Percentiles rank a stretch among this genome's conserved stretches.
These are phyloP conservation scores for Colletes collaris DNA, from an alignment of 2,888 invertebrate species.

Conservation along the genomic window DNA sequence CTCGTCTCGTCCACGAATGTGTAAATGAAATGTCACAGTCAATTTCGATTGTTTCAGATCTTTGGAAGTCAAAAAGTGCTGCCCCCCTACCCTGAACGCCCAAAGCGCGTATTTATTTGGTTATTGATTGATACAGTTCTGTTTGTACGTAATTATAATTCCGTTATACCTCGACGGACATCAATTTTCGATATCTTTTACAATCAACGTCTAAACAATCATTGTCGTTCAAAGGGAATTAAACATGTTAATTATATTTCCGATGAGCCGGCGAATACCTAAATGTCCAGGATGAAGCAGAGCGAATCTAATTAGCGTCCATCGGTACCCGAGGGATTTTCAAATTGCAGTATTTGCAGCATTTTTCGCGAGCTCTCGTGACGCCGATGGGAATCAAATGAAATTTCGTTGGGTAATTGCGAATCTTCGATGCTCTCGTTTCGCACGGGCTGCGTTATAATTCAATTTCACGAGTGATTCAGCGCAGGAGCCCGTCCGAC, in stretches of 20 bases:
- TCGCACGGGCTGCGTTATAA: constrained; percentile 44
- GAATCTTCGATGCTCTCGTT: constrained; percentile 54
- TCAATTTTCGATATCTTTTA: too few species aligned
- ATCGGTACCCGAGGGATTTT: neutral
- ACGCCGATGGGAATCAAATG: constrained; percentile 47
- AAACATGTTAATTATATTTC: constrained; percentile 8
- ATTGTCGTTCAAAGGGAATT: neutral
- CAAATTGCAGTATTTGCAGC: constrained; percentile 24
- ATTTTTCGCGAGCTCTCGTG: constrained; percentile 32
- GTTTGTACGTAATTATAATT: too few species aligned
- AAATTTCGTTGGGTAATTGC: constrained; percentile 62
- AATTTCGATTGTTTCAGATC: too few species aligned
- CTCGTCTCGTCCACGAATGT: too few species aligned
- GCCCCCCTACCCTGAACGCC: too few species aligned
- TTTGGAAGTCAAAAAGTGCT: too few species aligned
- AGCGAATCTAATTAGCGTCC: constrained; percentile 21
- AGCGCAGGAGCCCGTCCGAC: neutral
- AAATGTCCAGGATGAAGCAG: neutral
- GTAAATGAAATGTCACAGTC: too few species aligned
- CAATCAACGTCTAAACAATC: neutral
- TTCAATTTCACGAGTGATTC: constrained; percentile 48
- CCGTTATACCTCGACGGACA: too few species aligned
- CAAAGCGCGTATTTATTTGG: too few species aligned
- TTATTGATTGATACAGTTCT: too few species aligned
- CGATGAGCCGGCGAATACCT: neutral